Evolutionary conservation across 1,140 invertebrate species (phyloP), one percentile per base, ranked within the genome.

Genomic region (Diachasmimorpha longicaudata): DNA sequence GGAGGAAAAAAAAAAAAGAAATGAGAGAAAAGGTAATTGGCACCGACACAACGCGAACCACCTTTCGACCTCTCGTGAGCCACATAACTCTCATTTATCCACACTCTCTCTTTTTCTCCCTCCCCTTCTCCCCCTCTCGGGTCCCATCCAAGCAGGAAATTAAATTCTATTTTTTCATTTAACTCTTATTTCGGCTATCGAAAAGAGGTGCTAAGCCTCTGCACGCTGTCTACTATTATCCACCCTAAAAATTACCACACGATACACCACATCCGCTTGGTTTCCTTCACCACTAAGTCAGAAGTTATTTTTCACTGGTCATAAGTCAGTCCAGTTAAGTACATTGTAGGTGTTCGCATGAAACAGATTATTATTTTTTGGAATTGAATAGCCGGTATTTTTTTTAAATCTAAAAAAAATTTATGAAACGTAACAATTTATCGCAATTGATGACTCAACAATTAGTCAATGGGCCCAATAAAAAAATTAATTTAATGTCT

Each of bases 321-420:
- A 55, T 78, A 78, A 78, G 73, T 78, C 74, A 78, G 58, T 25
- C 71, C n/a, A 36, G 68, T 52, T 78, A 78, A 78, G 69, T 78
- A 73, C 77, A 63, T 78, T 21, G 58, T n/a, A 16, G 16, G 48
- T 46, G 21, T 10, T 42, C 16, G 16, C 11, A 69, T 16, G 8
- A 4, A 69, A 37, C n/a, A 6, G 31, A 16, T 39, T 37, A 39
- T 14, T n/a, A n/a, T 19, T 42, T 21, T 25, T 39, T 52, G 16
- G 44, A 3, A 31, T 31, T 31, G 31, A 6, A 31, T 31, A 31
- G 2, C 6, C 6, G 31, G 6, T 31, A 31, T 31, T 31, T 31
- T 31, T 31, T 31, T 31, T 6, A 31, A 31, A 31, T 2, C 2
- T 2, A 6, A 31, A 31, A 31, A 6, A 31, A 31, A n/a, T n/a